phyloP scores from a whole-genome alignment of 2,113 vertebrate species.

The Eurystomus gularis region DNA sequence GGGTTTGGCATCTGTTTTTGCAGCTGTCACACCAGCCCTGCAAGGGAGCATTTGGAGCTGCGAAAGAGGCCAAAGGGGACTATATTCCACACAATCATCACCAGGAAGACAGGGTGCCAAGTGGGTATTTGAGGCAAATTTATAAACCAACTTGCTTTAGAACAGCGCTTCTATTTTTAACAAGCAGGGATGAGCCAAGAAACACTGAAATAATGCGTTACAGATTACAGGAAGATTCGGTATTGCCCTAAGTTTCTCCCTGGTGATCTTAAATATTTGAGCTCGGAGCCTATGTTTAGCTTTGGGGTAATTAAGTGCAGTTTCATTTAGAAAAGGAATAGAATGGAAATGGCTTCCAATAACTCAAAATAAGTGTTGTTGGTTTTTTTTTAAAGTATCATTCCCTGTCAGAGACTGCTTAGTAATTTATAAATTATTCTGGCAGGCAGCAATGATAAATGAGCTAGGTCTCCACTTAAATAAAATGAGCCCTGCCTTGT shows the following conservation, averaged over 20 bases:
- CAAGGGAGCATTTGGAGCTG: slow-evolving; percentile 3
- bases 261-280: neutral
- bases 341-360: neutral
- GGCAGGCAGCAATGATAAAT: neutral
- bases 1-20: slow-evolving; percentile 52
- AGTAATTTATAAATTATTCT: slow-evolving; percentile 29
- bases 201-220: neutral
- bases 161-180: slow-evolving; percentile 43
- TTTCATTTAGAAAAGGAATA: neutral
- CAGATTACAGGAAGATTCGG: neutral
- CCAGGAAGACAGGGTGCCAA: slow-evolving; percentile 50
- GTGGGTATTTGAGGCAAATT: slow-evolving; percentile 59
- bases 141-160: slow-evolving; percentile 32
- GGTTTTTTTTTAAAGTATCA: neutral
- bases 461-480: neutral
- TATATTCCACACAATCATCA: slow-evolving; percentile 32
- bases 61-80: slow-evolving; percentile 50
- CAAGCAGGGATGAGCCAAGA: neutral
- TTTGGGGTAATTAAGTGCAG: neutral
- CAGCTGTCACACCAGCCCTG: slow-evolving; percentile 52
- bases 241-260: neutral
- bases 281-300: neutral
- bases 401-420: neutral
- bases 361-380: neutral
- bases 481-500: neutral